Percentiles rank a stretch among this genome's conserved stretches.
Conservation (phyloP, 2,113 vertebrate genomes). For the Phycodurus eques region DNA sequence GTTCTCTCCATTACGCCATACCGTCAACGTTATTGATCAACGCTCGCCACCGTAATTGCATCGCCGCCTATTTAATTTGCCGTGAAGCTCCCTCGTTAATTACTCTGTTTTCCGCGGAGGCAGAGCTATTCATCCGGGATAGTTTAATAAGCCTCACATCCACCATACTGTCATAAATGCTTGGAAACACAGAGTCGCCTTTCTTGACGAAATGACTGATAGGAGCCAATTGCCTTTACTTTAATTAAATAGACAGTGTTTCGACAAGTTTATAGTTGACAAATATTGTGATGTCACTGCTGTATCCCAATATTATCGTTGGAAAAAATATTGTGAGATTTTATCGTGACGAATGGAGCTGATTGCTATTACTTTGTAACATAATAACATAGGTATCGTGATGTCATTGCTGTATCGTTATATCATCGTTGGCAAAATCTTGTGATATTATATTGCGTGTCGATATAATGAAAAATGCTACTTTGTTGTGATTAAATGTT, state of each 20-base stretch:
- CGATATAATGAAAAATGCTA: not conserved
- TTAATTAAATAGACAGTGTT: not conserved
- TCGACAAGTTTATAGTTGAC: too few relatives aligned
- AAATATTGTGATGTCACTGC: not conserved
- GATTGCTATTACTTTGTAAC: too few relatives aligned
- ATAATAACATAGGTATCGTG: too few relatives aligned
- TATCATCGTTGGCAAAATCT: not conserved
- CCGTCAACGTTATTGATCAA: constrained; percentile 10
- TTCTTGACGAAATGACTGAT: not conserved
- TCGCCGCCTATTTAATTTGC: constrained; percentile 14
- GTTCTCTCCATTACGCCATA: not conserved
- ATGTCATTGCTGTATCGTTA: too few relatives aligned
- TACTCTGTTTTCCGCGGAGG: not conserved
- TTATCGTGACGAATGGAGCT: too few relatives aligned
- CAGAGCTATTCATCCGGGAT: constrained; percentile 7
- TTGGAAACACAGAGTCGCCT: not conserved
- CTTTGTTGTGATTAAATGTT: not conserved
- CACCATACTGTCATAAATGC: not conserved
- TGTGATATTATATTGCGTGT: not conserved
- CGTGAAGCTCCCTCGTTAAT: constrained; percentile 13
- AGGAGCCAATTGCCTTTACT: not conserved
- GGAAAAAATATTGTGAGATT: not conserved
- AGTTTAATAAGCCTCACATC: not conserved
- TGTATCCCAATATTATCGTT: not conserved
- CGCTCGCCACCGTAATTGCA: constrained; percentile 10